Evolutionary conservation across 1,140 invertebrate species (phyloP).

Genomic region (Sminthurides bifidus): DNA sequence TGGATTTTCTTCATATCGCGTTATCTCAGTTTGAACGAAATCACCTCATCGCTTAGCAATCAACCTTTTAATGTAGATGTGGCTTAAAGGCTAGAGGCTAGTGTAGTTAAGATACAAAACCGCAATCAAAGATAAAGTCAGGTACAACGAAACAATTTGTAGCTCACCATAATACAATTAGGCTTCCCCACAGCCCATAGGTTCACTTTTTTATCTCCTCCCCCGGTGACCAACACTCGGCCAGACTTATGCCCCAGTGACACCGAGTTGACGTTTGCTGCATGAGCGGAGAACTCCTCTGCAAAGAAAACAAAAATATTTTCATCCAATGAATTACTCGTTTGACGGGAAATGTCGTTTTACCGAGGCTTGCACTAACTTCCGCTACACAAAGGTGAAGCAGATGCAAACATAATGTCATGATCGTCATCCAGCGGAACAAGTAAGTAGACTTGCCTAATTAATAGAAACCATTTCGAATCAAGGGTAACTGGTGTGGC

Average conservation of each 20-base stretch:
- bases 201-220: slow-evolving; percentile 95
- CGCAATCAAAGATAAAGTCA: slow-evolving; percentile 5
- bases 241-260: slow-evolving; percentile 83
- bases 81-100: background rate
- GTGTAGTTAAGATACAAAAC: background rate
- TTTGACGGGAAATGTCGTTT: no score
- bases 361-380: background rate
- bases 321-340: no score
- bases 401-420: no score
- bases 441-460: no score
- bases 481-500: no score
- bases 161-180: slow-evolving; percentile 82
- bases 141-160: background rate
- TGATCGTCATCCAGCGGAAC: no score
- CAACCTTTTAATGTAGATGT: background rate
- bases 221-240: slow-evolving; percentile 85
- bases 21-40: no score
- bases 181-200: slow-evolving; percentile 92
- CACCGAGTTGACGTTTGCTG: slow-evolving; percentile 76
- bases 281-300: slow-evolving; percentile 86
- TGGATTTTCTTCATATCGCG: no score
- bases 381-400: no score
- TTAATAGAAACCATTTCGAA: no score
- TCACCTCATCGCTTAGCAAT: background rate
- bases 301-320: slow-evolving; percentile 38